Conservation (phyloP, 2,797 vertebrate genomes). For the Cheirogaleus major region DNA sequence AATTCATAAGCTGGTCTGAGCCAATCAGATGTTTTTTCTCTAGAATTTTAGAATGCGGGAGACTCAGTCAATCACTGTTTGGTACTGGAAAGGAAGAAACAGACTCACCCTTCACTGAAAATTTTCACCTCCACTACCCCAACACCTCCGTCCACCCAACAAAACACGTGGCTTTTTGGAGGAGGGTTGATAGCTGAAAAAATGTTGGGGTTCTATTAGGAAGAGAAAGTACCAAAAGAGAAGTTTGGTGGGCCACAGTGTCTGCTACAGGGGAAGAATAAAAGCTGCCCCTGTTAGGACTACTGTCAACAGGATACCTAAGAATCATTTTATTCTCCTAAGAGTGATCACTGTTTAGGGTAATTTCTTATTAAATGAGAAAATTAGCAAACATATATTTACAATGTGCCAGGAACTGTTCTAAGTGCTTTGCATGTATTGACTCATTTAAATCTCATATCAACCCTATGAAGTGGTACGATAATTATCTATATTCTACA, state of each 20-base stretch:
- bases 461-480: too few species aligned
- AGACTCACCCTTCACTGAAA: background rate
- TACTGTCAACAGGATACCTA: background rate
- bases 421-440: background rate
- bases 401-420: background rate
- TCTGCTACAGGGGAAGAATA: background rate
- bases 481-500: background rate
- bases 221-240: background rate
- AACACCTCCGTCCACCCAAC: background rate
- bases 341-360: background rate
- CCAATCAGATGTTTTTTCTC: background rate
- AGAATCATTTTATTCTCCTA: background rate
- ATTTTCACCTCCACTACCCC: background rate
- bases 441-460: background rate
- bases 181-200: background rate
- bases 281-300: background rate
- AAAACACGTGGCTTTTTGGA: background rate
- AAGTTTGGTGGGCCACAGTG: background rate
- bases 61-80: background rate
- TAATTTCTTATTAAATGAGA: background rate
- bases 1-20: background rate
- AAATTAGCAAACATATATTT: background rate
- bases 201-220: background rate
- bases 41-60: background rate
- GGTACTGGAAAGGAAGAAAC: background rate